Conservation (phyloP, 2,888 invertebrate species). For the Melanchra persicariae region DNA sequence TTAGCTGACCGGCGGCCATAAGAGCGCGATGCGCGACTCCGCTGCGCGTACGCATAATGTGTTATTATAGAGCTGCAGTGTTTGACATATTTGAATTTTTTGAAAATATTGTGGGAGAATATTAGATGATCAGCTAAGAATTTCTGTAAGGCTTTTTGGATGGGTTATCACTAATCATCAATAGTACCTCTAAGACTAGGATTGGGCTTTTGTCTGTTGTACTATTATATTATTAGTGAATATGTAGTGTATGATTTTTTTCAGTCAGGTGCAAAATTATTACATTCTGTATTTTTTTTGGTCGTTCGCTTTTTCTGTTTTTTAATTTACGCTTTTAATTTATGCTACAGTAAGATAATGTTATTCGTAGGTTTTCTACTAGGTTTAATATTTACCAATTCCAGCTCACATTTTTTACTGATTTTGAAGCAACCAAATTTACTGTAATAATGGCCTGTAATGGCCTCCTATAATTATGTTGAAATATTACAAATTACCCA, state of each 20-base stretch:
- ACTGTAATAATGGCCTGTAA: constrained; percentile 22
- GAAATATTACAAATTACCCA: constrained; percentile 44
- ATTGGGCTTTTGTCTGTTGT: not conserved
- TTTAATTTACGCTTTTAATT: no score
- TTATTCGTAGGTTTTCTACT: not conserved
- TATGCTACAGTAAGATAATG: no score
- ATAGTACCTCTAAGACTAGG: no score
- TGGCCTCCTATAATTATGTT: constrained; percentile 32
- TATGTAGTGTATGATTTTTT: no score
- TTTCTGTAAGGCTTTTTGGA: not conserved
- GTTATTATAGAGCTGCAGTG: constrained; percentile 58
- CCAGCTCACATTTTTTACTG: constrained; percentile 16
- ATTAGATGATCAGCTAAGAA: not conserved
- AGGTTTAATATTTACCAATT: not conserved
- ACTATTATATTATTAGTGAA: not conserved
- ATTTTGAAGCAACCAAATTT: constrained; percentile 20
- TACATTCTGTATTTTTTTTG: no score
- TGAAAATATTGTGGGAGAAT: constrained; percentile 42
- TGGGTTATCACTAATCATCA: no score
- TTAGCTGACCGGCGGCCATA: constrained; percentile 78
- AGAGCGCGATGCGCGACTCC: constrained; percentile 57
- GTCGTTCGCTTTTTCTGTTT: no score
- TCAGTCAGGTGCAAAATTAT: no score
- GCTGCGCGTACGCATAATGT: constrained; percentile 49
- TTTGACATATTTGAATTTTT: constrained; percentile 47